These are phyloP conservation scores for Aplodontia rufa DNA, from an alignment of 2,113 vertebrate species.

Conservation along the genomic window DNA sequence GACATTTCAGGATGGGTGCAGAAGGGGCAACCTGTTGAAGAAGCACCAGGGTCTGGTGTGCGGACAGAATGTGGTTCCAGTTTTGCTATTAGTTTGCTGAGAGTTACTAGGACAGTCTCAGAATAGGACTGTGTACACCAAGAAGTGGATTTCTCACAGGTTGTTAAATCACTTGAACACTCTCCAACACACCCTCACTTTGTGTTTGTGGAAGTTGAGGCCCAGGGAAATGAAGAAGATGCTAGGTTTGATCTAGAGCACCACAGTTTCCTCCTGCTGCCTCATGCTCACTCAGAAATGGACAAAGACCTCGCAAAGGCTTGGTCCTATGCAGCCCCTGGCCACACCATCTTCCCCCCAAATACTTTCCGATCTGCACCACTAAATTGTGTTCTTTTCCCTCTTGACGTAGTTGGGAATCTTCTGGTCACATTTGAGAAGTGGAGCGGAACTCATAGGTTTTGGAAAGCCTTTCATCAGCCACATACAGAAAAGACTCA, in stretches of 20 bases:
- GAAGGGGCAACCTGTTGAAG: background rate
- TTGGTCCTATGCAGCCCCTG: rapidly evolving
- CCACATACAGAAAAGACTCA: background rate
- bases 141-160: background rate
- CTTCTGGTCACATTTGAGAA: constrained; percentile 61
- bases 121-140: background rate
- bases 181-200: background rate
- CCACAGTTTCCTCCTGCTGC: background rate
- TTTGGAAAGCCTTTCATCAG: constrained; percentile 41
- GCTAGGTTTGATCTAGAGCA: rapidly evolving
- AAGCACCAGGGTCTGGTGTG: background rate
- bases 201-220: background rate
- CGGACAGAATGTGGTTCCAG: too few species aligned
- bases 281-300: background rate
- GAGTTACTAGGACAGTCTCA: background rate
- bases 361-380: background rate
- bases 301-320: background rate
- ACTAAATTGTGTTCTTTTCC: background rate
- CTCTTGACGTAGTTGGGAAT: background rate
- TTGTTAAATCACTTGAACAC: background rate
- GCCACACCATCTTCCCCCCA: background rate
- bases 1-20: too few species aligned
- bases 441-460: constrained; percentile 49
- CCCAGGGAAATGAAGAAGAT: background rate
- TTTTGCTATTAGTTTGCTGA: background rate